Conservation (phyloP, 2,888 invertebrate genomes). For the Gibbula magus region DNA sequence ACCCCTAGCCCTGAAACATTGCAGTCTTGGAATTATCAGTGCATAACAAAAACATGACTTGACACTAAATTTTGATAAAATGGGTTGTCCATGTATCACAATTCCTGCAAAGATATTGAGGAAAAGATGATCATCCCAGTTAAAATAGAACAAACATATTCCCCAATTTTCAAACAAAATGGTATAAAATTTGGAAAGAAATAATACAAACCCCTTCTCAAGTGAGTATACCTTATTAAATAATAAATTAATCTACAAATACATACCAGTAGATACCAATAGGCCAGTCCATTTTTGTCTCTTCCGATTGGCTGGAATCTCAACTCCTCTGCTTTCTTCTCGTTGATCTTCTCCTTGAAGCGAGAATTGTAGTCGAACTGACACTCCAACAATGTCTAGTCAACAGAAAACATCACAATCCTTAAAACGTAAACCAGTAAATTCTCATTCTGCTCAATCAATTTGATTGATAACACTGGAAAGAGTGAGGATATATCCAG, state of each 20-base stretch:
- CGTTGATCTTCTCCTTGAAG: conserved; percentile 85
- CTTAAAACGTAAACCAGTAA: neutral
- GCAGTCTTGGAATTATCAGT: no score
- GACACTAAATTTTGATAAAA: no score
- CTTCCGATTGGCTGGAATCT: conserved; percentile 92
- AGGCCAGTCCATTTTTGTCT: conserved; percentile 92
- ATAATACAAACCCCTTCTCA: no score
- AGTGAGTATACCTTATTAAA: no score
- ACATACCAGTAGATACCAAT: conserved; percentile 87
- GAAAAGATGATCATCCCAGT: no score
- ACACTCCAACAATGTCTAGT: conserved; percentile 89
- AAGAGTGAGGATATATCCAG: neutral
- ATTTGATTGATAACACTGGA: neutral
- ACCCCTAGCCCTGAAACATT: no score
- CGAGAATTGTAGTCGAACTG: conserved; percentile 96
- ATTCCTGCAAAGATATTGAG: no score
- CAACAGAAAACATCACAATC: conserved; percentile 44
- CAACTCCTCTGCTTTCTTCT: conserved; percentile 85
- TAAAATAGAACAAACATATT: no score
- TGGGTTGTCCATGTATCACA: no score
- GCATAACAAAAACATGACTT: no score
- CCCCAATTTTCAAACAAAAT: no score
- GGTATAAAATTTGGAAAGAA: no score
- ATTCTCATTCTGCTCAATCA: neutral
- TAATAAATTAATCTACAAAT: neutral